Percentiles rank a stretch among this genome's conserved stretches.
These are phyloP conservation scores for Paragorgia papillata DNA, from an alignment of 92 coral and sea anemone genomes.

Conservation along the genomic window DNA sequence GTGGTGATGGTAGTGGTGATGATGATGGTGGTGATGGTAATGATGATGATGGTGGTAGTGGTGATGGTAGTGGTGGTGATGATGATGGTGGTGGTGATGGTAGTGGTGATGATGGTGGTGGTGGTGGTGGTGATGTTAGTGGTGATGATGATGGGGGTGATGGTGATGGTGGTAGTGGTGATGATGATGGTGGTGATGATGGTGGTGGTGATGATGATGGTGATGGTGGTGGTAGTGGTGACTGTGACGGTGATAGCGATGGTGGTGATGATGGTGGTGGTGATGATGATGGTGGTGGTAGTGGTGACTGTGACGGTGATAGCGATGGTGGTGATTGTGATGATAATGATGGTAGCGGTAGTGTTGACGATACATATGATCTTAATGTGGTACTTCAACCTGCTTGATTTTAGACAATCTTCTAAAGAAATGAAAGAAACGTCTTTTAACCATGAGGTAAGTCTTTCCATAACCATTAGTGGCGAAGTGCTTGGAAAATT, in stretches of 20 bases:
- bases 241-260: background rate
- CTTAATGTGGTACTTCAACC: background rate
- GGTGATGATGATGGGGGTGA: background rate
- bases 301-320: no score
- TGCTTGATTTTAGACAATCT: background rate
- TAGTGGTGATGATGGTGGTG: background rate
- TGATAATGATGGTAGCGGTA: background rate
- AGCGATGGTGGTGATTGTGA: background rate
- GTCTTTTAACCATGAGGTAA: conserved; percentile 11
- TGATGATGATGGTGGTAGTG: background rate
- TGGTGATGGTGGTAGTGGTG: background rate
- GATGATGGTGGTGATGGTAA: background rate
- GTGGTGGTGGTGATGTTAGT: background rate
- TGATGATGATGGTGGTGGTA: no score
- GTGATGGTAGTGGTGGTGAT: background rate
- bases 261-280: no score
- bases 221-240: background rate
- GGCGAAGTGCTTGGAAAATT: background rate
- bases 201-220: background rate
- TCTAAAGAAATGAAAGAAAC: background rate
- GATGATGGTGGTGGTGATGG: background rate
- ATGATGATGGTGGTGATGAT: background rate
- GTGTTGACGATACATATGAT: background rate
- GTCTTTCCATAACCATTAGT: background rate
- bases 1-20: background rate